Evolutionary conservation across 2,113 vertebrate species (phyloP).

Genomic region (Strix uralensis): DNA sequence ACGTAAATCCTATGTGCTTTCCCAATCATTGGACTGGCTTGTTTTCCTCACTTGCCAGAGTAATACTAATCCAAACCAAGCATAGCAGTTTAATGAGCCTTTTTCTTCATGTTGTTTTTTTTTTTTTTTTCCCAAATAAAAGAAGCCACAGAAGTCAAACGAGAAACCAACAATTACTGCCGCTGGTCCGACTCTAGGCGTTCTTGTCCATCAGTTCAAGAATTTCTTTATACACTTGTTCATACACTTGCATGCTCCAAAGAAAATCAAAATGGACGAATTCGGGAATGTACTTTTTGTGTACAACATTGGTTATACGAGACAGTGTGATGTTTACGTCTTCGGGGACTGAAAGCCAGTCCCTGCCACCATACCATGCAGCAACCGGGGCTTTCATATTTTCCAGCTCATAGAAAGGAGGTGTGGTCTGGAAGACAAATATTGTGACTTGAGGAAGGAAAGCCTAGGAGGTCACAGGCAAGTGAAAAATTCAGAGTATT

Average conservation of each 20-base stretch:
- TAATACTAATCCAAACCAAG: neutral
- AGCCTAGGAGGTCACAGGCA: neutral
- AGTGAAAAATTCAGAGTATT: neutral
- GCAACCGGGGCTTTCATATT: slow-evolving; percentile 73
- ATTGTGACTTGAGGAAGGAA: neutral
- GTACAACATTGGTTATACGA: slow-evolving; percentile 65
- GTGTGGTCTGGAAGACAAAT: slow-evolving; percentile 50
- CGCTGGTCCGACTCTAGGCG: neutral
- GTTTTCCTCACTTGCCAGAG: neutral
- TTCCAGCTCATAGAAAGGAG: slow-evolving; percentile 76
- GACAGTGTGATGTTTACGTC: slow-evolving; percentile 62
- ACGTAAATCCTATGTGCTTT: neutral
- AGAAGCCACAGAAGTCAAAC: neutral
- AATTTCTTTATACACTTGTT: slow-evolving; percentile 73
- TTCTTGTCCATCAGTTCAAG: slow-evolving; percentile 69
- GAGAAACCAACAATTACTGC: neutral
- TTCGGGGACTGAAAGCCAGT: slow-evolving; percentile 72
- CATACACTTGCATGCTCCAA: slow-evolving; percentile 72
- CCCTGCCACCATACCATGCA: slow-evolving; percentile 73
- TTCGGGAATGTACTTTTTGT: slow-evolving; percentile 71
- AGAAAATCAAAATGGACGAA: slow-evolving; percentile 81
- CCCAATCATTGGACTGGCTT: neutral
- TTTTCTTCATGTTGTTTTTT: neutral
- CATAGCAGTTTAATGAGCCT: neutral
- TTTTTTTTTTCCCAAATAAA: neutral